A percentile compares a stretch with the other conserved stretches of the same genome.
phyloP scores from a whole-genome alignment of 2,888 invertebrate genomes.

The Carcina quercana region DNA sequence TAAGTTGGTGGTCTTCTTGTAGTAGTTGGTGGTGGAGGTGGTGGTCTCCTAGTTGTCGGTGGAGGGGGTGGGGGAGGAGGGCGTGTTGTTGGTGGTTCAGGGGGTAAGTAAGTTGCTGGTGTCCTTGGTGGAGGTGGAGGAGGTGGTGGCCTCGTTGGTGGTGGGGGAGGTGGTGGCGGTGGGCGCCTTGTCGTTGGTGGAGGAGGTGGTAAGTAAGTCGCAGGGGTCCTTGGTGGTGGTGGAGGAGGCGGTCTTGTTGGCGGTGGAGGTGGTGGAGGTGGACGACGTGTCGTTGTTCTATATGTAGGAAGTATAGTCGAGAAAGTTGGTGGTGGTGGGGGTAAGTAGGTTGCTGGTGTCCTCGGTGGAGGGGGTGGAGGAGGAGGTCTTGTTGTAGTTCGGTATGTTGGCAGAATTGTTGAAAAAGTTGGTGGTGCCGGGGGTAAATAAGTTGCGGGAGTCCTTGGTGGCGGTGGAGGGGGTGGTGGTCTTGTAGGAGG shows the following conservation, averaged over 20 bases:
- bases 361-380: slow-evolving; percentile 5
- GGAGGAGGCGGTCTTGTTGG: slow-evolving; percentile 10
- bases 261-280: slow-evolving; percentile 10
- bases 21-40: slow-evolving; percentile 3
- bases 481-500: slow-evolving; percentile 7
- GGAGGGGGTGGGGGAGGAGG: slow-evolving; percentile 11
- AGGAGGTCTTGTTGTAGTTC: slow-evolving; percentile 1
- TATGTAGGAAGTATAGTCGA: slow-evolving; percentile 8
- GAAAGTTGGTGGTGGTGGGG: slow-evolving; percentile 11
- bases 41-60: slow-evolving; percentile 12
- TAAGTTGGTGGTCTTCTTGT: slow-evolving; percentile 9
- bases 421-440: slow-evolving; percentile 6
- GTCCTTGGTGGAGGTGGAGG: slow-evolving; percentile 5
- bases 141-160: slow-evolving; percentile 11
- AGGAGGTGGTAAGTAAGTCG: slow-evolving; percentile 9
- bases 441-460: slow-evolving; percentile 16
- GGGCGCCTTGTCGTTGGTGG: slow-evolving; percentile 8
- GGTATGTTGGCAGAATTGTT: slow-evolving; percentile 7
- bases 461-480: slow-evolving; percentile 15
- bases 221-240: slow-evolving; percentile 13
- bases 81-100: slow-evolving; percentile 8
- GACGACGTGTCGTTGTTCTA: slow-evolving; percentile 3
- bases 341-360: slow-evolving; percentile 6
- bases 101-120: slow-evolving; percentile 1
- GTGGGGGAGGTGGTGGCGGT: slow-evolving; percentile 7